phyloP scores from a whole-genome alignment of 2,888 invertebrate genomes.

The Drosophila koepferae region DNA sequence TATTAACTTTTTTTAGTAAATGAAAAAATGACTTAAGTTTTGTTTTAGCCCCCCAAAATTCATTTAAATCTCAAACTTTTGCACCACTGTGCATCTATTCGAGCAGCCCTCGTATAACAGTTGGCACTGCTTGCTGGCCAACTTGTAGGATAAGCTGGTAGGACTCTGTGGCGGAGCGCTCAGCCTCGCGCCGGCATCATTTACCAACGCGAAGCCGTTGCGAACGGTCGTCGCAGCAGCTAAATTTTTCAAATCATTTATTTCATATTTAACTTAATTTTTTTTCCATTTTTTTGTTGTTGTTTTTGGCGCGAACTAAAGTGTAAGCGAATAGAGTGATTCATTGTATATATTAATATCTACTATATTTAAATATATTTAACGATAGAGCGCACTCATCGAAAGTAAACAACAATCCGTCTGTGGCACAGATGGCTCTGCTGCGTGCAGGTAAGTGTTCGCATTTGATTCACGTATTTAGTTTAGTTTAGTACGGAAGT shows the following conservation, averaged over 20 bases:
- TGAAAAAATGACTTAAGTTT: not conserved
- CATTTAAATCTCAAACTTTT: not conserved
- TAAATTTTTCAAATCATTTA: constrained; percentile 2
- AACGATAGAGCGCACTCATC: constrained; percentile 12
- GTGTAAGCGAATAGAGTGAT: constrained; percentile 16
- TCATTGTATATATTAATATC: not conserved
- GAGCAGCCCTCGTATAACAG: constrained; percentile 38
- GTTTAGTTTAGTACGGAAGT: constrained; percentile 1
- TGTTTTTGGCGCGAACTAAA: constrained; percentile 30
- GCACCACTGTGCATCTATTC: constrained; percentile 12
- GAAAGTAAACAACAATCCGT: constrained; percentile 18
- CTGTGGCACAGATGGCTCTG: constrained; percentile 17
- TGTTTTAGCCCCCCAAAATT: not conserved
- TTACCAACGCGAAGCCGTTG: constrained; percentile 47
- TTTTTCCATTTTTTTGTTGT: not conserved
- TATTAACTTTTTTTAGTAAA: too few relatives aligned
- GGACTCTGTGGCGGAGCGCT: constrained; percentile 13
- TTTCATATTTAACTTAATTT: not conserved
- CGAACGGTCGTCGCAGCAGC: constrained; percentile 40
- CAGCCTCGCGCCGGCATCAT: constrained; percentile 39
- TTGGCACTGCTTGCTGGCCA: constrained; percentile 41
- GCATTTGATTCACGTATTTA: not conserved
- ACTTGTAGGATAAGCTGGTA: constrained; percentile 12
- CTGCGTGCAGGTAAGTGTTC: constrained; percentile 27
- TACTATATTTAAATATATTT: constrained; percentile 5